phyloP scores from a whole-genome alignment of 37 sponge, comb jelly and placozoan species.

The Crambe crambe region DNA sequence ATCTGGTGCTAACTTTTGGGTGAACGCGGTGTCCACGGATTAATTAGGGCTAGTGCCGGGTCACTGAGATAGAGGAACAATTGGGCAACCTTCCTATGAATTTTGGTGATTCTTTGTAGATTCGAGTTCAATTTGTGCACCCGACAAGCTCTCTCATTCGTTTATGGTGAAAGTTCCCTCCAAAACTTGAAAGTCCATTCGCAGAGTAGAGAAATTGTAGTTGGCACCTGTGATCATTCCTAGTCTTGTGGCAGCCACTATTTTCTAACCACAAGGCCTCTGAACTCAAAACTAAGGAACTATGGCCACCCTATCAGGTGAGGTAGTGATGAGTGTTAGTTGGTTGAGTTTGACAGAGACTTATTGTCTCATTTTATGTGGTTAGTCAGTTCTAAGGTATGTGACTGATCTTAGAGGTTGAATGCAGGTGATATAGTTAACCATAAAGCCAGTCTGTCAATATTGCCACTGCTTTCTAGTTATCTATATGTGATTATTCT shows the following conservation, averaged over 20 bases:
- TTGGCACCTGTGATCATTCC: not conserved
- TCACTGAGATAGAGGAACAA: not conserved
- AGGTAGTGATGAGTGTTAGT: not conserved
- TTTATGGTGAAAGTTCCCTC: constrained; percentile 12
- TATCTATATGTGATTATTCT: too few relatives aligned
- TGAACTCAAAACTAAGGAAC: not conserved
- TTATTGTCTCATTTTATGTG: too few relatives aligned
- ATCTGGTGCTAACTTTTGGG: constrained; percentile 3
- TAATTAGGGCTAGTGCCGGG: not conserved
- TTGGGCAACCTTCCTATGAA: not conserved
- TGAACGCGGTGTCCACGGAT: not conserved
- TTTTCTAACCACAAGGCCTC: not conserved
- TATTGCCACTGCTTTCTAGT: too few relatives aligned
- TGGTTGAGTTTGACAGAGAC: not conserved
- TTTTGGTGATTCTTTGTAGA: not conserved
- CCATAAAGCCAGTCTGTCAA: too few relatives aligned
- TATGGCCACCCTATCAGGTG: not conserved
- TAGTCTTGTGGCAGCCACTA: not conserved
- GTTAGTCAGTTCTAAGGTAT: too few relatives aligned
- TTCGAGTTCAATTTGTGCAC: not conserved
- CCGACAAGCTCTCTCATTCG: not conserved
- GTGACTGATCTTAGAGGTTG: too few relatives aligned
- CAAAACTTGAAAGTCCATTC: constrained; percentile 2
- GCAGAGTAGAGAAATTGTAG: not conserved
- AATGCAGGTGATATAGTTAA: too few relatives aligned